Conservation (phyloP, 2,113 vertebrate genomes). For the Epinephelus cyanopodus region DNA sequence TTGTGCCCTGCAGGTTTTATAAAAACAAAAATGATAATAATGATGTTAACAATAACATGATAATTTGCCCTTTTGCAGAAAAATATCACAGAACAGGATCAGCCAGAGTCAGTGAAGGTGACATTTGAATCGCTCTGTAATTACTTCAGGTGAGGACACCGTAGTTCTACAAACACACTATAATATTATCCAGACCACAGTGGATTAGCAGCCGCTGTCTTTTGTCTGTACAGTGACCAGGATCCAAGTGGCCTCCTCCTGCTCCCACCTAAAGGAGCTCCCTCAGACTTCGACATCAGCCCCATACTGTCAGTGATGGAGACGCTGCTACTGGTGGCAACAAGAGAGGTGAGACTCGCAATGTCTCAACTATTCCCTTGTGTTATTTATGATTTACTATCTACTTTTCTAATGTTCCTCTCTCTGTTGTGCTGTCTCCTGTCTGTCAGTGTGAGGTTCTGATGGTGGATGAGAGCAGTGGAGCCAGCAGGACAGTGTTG, state of each 20-base stretch:
- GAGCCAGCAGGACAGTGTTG: slow-evolving; percentile 88
- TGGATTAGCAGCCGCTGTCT: not conserved
- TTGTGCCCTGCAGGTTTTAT: too few species aligned
- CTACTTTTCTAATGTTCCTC: not conserved
- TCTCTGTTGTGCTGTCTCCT: not conserved
- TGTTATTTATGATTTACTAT: not conserved
- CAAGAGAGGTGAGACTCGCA: slow-evolving; percentile 87
- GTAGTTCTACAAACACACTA: not conserved
- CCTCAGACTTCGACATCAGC: slow-evolving; percentile 86
- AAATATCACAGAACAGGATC: slow-evolving; percentile 92
- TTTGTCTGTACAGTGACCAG: slow-evolving; percentile 86
- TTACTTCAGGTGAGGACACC: slow-evolving; percentile 91
- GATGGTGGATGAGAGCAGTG: slow-evolving; percentile 85
- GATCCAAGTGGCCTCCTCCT: slow-evolving; percentile 94
- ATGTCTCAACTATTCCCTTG: not conserved
- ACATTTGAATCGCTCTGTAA: slow-evolving; percentile 95
- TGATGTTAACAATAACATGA: not conserved
- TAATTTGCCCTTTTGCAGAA: slow-evolving; percentile 84
- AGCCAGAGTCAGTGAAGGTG: slow-evolving; percentile 91
- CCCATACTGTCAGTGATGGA: slow-evolving; percentile 93
- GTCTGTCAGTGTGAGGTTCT: slow-evolving; percentile 90
- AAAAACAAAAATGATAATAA: too few species aligned
- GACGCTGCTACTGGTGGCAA: slow-evolving; percentile 90
- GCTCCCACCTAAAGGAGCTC: slow-evolving; percentile 91
- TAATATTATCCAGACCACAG: not conserved